phyloP scores from a whole-genome alignment of 1,140 invertebrate species.

The Drosophila insularis region DNA sequence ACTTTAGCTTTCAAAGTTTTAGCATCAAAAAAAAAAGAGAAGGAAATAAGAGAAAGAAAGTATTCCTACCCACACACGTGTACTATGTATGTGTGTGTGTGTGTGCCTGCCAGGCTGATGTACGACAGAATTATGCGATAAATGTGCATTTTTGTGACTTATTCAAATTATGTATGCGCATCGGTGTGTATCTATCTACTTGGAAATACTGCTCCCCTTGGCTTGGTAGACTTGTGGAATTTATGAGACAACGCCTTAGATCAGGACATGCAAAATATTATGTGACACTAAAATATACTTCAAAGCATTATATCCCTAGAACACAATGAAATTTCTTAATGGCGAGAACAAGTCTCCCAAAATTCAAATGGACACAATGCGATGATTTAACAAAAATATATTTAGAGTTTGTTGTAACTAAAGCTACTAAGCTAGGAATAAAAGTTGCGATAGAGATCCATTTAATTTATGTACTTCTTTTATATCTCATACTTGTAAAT shows the following conservation, averaged over 20 bases:
- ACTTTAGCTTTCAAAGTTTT: neutral
- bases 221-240: conserved; percentile 42
- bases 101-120: conserved; percentile 41
- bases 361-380: no score
- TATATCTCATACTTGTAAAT: no score
- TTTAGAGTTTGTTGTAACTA: no score
- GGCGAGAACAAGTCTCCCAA: neutral
- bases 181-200: conserved; percentile 34
- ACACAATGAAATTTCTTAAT: neutral
- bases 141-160: conserved; percentile 64
- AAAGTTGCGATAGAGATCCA: no score
- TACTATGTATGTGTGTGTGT: neutral
- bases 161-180: conserved; percentile 59
- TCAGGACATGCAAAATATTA: conserved; percentile 55
- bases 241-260: conserved; percentile 50
- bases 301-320: conserved; percentile 15
- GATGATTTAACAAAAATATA: no score
- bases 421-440: no score
- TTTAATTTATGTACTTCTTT: no score
- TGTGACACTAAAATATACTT: conserved; percentile 45
- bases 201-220: neutral
- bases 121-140: conserved; percentile 66
- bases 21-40: neutral
- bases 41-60: neutral
- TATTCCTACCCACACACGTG: conserved; percentile 6